Base-by-base conservation (phyloP, 2,888 invertebrate species). In the Autographa gamma region DNA sequence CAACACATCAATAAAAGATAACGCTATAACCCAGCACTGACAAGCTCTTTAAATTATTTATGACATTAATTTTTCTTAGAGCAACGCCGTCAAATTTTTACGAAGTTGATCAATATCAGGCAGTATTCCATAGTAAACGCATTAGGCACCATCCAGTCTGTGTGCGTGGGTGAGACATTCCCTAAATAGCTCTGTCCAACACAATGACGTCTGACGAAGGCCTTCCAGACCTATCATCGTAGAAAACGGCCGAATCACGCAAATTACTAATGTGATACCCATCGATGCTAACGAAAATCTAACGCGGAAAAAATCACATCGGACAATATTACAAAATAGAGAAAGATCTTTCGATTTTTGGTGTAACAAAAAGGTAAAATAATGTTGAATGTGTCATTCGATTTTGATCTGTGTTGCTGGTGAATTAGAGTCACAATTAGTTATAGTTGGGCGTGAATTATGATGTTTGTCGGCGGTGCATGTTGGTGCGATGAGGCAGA, bases 241-340 rank as follows among this genome's bases (percentile, higher is more conserved):
- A 78, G 67, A 88, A 91, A 93, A 92, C 86, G 86, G 91, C 91
- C 90, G 91, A 89, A 93, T 94, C 95, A 94, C 91, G 93, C 93
- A 93, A 94, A 93, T 93, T 92, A 92, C 86, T 77, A 80, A 84
- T 83, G 84, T 88, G 88, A 89, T 85, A 86, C 79, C 86, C 87
- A 90, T 79, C 79, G 52, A 76, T 88, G 85, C 84, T 85, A 85
- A 81, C 68, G 31, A 87, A 87, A 87, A 86, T 81, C 72, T 69
- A 80, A 74, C 71, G 85, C 85, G 85, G 82, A 90, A 93, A 93
- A 92, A 92, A 91, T 85, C 81, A 81, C 78, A 84, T 86, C 86
- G 86, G 88, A 69, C 62, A 89, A 89, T 89, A 87, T 89, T 88
- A 83, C 70, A 76, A 86, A 88, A 78, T 83, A 89, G 84, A 86